Evolutionary conservation across 2,113 vertebrate genomes (phyloP), one percentile per base, ranked within the genome.

Genomic region (Sorex fumeus): DNA sequence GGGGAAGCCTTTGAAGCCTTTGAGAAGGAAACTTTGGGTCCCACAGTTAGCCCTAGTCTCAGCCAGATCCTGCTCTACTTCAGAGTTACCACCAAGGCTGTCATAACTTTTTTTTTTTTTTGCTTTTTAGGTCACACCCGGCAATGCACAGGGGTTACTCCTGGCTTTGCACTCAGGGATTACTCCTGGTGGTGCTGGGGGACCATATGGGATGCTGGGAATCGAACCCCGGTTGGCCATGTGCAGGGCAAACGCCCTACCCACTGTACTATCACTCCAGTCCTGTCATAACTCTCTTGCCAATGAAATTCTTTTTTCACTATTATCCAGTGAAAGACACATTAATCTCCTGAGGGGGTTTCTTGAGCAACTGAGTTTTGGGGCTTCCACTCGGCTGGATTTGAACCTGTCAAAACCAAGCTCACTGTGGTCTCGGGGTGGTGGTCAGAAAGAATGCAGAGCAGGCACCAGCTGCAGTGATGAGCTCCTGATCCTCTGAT

Each of bases 381-480:
- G 45, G n/a, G 9, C 57, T 8, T 45, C 11, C 40, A 11, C 0
- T 11, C 40, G 47, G 67, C 45, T 87, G 47, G 8, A 64, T 93
- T 70, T 81, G 47, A 32, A 13, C 11, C 66, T 11, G 6, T 47
- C 67, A 34, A 36, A 50, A 50, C 13, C 34, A 66, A 53, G 64
- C 40, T 81, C 62, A 6, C 6, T 18, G 25, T 1, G 30, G 30
- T 16, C 23, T 0, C 0, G 0, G 11, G 64, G 25, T 30, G 8
- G 21, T 25, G 28, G 21, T 10, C 23, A 53, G 50, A 82, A 28
- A 57, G n/a, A 72, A 30, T n/a, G 1, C 25, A 30, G 80, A 87
- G 64, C 19, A 27, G 43, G 47, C n/a, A 2, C 10, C 1, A 23
- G 53, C 18, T 27, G n/a, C 0, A 1, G 18, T 3, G 0, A 6